Evolutionary conservation across 2,797 vertebrate genomes (phyloP).

Genomic region (Artibeus lituratus): DNA sequence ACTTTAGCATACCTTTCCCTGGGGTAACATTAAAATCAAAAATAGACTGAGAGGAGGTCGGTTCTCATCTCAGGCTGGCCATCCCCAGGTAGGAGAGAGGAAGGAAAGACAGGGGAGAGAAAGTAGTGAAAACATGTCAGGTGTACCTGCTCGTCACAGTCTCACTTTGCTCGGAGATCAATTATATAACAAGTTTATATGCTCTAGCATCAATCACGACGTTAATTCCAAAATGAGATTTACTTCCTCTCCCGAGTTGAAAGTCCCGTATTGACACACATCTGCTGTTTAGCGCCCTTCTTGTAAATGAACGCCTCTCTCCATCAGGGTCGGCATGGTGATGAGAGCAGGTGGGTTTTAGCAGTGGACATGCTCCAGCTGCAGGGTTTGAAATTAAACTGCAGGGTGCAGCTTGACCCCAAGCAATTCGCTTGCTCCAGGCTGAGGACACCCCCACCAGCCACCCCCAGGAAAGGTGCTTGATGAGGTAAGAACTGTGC

Average conservation of each 20-base stretch:
- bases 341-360: slow-evolving; percentile 53
- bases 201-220: slow-evolving; percentile 43
- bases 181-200: slow-evolving; percentile 6
- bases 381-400: not conserved
- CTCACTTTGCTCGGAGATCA: not conserved
- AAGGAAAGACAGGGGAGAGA: not conserved
- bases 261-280: slow-evolving; percentile 17
- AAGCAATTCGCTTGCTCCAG: not conserved
- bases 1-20: not conserved
- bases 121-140: not conserved
- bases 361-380: not conserved
- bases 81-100: too few relatives aligned
- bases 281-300: slow-evolving; percentile 7
- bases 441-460: not conserved
- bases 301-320: slow-evolving; percentile 56
- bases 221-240: slow-evolving; percentile 59
- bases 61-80: not conserved
- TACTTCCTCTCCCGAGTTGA: slow-evolving; percentile 19
- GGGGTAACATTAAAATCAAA: not conserved
- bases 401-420: not conserved
- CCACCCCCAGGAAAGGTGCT: not conserved
- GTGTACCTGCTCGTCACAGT: not conserved
- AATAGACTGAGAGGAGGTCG: too few relatives aligned
- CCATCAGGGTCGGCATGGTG: slow-evolving; percentile 48
- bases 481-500: not conserved